A percentile compares a stretch with the other conserved stretches of the same genome.
phyloP scores from a whole-genome alignment of 2,113 vertebrate genomes.

The Cyphomyrus plagiostoma region DNA sequence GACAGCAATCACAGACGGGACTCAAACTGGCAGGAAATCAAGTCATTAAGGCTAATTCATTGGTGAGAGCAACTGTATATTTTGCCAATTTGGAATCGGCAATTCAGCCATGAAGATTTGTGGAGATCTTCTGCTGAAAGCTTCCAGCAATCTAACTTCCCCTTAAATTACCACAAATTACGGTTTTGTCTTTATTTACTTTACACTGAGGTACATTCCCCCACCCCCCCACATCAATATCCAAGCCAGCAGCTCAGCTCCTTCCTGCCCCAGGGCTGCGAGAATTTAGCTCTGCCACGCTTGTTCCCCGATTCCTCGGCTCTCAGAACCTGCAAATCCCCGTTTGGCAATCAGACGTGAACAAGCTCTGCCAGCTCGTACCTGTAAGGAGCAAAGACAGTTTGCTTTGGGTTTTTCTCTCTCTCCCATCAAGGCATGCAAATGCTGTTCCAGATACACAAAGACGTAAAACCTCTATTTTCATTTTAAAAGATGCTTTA shows the following conservation, averaged over 20 bases:
- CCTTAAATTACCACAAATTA: neutral
- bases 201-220: neutral
- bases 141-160: neutral
- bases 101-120: neutral
- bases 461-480: neutral
- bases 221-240: neutral
- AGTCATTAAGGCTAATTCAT: neutral
- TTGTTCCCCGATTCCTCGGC: neutral
- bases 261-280: neutral
- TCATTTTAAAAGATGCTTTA: neutral
- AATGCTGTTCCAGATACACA: neutral
- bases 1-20: neutral
- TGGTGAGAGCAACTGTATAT: constrained; percentile 2
- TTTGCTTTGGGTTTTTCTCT: neutral
- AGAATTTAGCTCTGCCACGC: neutral
- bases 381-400: neutral
- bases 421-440: neutral
- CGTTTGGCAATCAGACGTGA: neutral
- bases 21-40: neutral
- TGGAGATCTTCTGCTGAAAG: neutral
- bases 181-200: neutral
- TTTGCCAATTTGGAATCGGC: neutral
- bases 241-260: neutral
- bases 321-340: neutral
- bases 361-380: neutral